Base-by-base conservation (phyloP, 2,113 vertebrate species). In the Boulengeromyrus knoepffleri region DNA sequence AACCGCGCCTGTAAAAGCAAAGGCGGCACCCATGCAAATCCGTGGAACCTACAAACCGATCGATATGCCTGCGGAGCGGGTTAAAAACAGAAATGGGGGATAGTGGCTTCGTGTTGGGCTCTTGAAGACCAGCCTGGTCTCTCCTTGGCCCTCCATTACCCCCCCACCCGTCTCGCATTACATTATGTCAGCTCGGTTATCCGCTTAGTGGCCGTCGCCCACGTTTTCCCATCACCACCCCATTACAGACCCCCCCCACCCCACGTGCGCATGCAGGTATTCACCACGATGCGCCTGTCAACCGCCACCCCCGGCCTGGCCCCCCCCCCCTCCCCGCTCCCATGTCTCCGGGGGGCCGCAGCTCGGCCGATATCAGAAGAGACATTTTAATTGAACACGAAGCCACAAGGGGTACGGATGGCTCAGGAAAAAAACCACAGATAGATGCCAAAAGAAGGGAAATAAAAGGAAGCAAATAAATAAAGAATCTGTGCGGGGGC, bases 391-490 rank as follows among this genome's bases (percentile, higher is more conserved):
- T 74, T 88, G 66, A 88, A 88, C 85, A 42, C 15, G 27, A 27
- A 88, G 66, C 85, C 31, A 52, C 45, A 17, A 80, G 46, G 21
- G 62, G 87, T 24, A 90, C 17, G 24, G 46, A 24, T 42, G 42
- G 62, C 56, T 39, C 0, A 87, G 49, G 49, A 8, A 52, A 50
- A 87, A 66, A 88, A 56, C 1, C 21, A 45, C 31, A 88, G n/a
- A 88, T 85, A 49, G 62, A 90, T 53, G 47, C 62, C 47, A 87
- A 77, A 21, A 19, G 10, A 49, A 90, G 89, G 31, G 87, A 87
- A 85, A 90, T 53, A 91, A 77, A 91, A 56, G 39, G 70, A 91
- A 47, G 70, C 5, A 87, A 85, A 88, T 62, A 93, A 77, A 77
- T 77, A 77, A 77, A 36, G 31, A 77, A 77, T 42, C 5, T 39